These are phyloP conservation scores for Garra rufa DNA, from an alignment of 2,113 vertebrate genomes.

Conservation along the genomic window DNA sequence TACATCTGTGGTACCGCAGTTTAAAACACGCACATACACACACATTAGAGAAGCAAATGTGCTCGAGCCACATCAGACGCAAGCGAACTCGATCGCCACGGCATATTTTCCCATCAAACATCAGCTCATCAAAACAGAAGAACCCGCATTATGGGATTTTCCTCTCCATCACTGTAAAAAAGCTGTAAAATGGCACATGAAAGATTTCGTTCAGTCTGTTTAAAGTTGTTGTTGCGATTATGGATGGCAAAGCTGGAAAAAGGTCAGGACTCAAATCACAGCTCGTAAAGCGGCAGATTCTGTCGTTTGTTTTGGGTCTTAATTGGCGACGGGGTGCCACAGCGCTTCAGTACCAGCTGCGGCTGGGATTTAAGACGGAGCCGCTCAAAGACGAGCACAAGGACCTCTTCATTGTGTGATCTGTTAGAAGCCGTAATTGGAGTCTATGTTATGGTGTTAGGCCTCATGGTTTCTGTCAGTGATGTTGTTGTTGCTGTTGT, in stretches of 20 bases:
- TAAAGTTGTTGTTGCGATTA: slow-evolving; percentile 50
- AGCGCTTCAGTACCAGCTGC: slow-evolving; percentile 45
- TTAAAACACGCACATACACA: slow-evolving; percentile 24
- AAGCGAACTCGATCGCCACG: not conserved
- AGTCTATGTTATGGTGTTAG: slow-evolving; percentile 24
- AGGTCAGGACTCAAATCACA: slow-evolving; percentile 59
- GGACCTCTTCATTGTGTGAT: slow-evolving; percentile 13
- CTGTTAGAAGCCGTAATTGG: slow-evolving; percentile 38
- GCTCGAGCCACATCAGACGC: slow-evolving; percentile 19
- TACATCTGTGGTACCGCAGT: slow-evolving; percentile 11
- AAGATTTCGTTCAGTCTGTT: slow-evolving; percentile 51
- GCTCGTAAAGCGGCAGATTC: slow-evolving; percentile 60
- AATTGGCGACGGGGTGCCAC: slow-evolving; percentile 54
- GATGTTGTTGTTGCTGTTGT: slow-evolving; percentile 1
- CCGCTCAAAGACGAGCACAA: slow-evolving; percentile 24
- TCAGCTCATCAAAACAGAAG: slow-evolving; percentile 5
- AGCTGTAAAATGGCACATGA: slow-evolving; percentile 44
- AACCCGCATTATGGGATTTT: not conserved
- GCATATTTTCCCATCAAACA: slow-evolving; percentile 27
- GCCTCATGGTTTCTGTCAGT: slow-evolving; percentile 36
- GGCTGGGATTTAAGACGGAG: slow-evolving; percentile 51
- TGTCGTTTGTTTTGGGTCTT: slow-evolving; percentile 41
- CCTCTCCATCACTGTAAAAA: slow-evolving; percentile 24
- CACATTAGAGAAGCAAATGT: slow-evolving; percentile 14
- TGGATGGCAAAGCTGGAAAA: slow-evolving; percentile 57